A percentile compares a stretch with the other conserved stretches of the same genome.
Evolutionary conservation across 35 echinoderm and acorn worm species (phyloP).

Genomic region (Chiridota heheva): DNA sequence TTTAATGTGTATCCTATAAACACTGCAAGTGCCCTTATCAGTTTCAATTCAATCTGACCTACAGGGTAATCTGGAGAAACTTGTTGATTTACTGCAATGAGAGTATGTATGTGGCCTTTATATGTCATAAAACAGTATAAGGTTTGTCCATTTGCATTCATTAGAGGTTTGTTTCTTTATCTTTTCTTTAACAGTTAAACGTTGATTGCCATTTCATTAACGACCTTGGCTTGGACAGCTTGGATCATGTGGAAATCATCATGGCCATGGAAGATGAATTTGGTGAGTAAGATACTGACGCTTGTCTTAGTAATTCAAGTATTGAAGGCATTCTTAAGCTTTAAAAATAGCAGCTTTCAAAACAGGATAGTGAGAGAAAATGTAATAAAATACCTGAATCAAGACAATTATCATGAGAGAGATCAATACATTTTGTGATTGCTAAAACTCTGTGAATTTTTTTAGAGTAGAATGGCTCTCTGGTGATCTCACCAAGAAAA

Average conservation of each 20-base stretch:
- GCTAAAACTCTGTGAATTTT: background rate
- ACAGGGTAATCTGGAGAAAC: no score
- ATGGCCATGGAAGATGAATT: constrained; percentile 99
- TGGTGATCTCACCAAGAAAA: no score
- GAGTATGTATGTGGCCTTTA: no score
- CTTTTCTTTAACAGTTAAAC: constrained; percentile 51
- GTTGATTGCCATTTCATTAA: constrained; percentile 63
- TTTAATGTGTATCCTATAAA: no score
- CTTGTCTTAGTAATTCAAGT: background rate
- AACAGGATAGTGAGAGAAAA: background rate
- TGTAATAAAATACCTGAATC: no score
- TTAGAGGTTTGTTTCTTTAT: background rate
- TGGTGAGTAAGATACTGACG: constrained; percentile 59
- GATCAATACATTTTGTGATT: background rate
- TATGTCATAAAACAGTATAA: no score
- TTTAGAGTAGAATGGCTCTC: background rate
- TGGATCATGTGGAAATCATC: constrained; percentile 94
- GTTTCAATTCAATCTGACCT: no score
- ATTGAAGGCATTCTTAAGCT: background rate
- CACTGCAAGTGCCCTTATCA: no score
- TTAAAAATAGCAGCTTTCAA: background rate
- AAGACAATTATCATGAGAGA: background rate
- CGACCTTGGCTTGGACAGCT: constrained; percentile 88
- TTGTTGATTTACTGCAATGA: no score
- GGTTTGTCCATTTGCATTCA: no score